Percentiles rank a stretch among this genome's conserved stretches.
Conservation (phyloP, 1,140 invertebrate genomes). For the Apis florea region DNA sequence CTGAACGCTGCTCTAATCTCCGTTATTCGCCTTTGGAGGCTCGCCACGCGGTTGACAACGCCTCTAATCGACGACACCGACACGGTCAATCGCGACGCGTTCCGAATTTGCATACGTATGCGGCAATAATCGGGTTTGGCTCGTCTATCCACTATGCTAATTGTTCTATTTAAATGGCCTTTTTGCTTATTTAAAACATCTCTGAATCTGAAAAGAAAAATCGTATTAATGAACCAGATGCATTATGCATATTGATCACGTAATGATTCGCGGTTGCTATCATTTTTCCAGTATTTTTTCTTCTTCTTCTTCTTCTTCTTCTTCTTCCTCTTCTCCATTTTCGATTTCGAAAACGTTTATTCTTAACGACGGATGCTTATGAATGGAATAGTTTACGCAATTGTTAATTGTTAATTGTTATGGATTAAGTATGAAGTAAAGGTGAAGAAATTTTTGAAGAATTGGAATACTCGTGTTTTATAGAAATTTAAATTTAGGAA, state of each 20-base stretch:
- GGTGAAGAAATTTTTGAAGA: too few species aligned
- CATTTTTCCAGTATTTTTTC: neutral
- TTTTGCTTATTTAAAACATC: slow-evolving; percentile 8
- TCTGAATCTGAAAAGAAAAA: slow-evolving; percentile 8
- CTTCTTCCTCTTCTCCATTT: neutral
- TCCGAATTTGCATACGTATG: neutral
- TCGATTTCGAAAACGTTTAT: neutral
- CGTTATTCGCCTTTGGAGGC: slow-evolving; percentile 73
- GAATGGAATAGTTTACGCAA: too few species aligned
- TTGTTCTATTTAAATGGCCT: slow-evolving; percentile 45
- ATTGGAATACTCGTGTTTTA: too few species aligned
- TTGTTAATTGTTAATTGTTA: too few species aligned
- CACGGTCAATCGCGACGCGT: neutral
- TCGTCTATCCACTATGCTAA: slow-evolving; percentile 42
- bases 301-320: neutral
- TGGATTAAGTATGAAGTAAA: too few species aligned
- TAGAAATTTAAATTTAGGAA: too few species aligned
- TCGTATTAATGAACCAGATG: slow-evolving; percentile 23
- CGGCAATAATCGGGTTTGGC: neutral
- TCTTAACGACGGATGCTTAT: too few species aligned
- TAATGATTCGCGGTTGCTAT: neutral
- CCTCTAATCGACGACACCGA: slow-evolving; percentile 22
- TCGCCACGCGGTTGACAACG: slow-evolving; percentile 59
- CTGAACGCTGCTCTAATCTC: slow-evolving; percentile 53
- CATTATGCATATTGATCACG: slow-evolving; percentile 35